Evolutionary conservation across 2,797 vertebrate genomes (phyloP), one percentile per base, ranked within the genome.

Genomic region (Cossypha dichroa): DNA sequence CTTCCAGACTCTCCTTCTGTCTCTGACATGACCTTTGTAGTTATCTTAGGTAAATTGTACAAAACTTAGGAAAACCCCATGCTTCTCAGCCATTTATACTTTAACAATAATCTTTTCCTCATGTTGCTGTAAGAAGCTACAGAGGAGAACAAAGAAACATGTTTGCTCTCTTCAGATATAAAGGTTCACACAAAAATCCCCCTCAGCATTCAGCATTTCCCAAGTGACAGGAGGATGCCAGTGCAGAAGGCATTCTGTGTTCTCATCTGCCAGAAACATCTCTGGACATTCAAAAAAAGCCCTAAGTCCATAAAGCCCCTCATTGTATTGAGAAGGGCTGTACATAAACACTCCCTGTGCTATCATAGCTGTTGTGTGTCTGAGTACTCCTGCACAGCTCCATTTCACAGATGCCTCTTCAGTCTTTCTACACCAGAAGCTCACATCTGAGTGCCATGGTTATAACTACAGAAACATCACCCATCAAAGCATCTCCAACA

Each of bases 111-210:
- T 9, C 45, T 72, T 85, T 91, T 93, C 52, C 78, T 95, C 62
- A 40, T 72, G 54, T 28, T 77, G 48, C 60, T 70, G 19, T 31
- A 69, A 86, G 60, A 7, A 5, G 64, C 51, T 64, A 46, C 4
- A 33, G 85, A 91, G 58, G 49, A 64, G 73, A 93, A 95, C 73
- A 90, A 96, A 95, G 85, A 78, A 95, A 74, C 9, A 25, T 22
- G 21, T 72, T 88, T 90, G 70, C 56, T 78, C 84, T 90, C 67
- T 80, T 87, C 54, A 90, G 60, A 68, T 62, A 78, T 20, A 90
- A 93, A 93, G 5, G 63, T 58, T 91, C 43, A 41, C 33, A 88
- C 8, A 63, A 90, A 94, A 94, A 76, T 55, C 16, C 33, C 38
- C 70, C 33, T 26, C 1, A 1, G 64, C 58, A 36, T 52, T 74